Base-by-base conservation (phyloP, 2,888 invertebrate species). In the Branchipolynoe longqiensis region DNA sequence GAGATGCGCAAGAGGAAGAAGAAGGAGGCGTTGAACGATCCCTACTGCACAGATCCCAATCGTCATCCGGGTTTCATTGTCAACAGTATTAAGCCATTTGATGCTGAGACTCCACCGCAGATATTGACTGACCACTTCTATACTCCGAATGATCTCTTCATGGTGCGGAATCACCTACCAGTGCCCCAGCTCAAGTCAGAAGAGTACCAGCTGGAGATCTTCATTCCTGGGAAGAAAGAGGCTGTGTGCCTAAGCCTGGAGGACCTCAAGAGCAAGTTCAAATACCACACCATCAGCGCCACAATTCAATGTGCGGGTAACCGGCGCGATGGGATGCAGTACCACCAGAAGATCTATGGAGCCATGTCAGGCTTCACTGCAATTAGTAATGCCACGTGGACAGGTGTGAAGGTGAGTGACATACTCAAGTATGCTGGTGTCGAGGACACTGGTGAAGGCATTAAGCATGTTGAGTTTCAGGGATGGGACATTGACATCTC, bases 221-320 rank as follows among this genome's bases (percentile, higher is more conserved):
- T 95, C 87, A 94, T 96, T 22, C 90, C 90, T 14, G 95, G 95
- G 3, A 83, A 90, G 4, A 93, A 94, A 41, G 94, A 93, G 89
- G 92, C 91, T 82, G 94, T 96, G 18, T 87, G 86, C 1, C 90
- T 94, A 56, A 95, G 93, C 0, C 94, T 97, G 36, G 94, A 95
- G 0, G 95, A 97, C 41, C 94, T 98, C 84, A 96, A 95, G 90
- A 91, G 86, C 2, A 95, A 96, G 88, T 96, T 97, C 92, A 96
- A 96, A 0, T 95, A 95, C 90, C 94, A 95, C 82, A 95, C 95
- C 0, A 95, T 98, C 0, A 96, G 96, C 0, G 96, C 97, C 18
- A 96, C 97, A 22, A 95, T 99, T 41, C 98, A 98, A 96, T 99
- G 99, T 93, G 98, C 98, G 22, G 99, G 99, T 36, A 99, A 99